These are phyloP conservation scores for Pristionchus japonicus DNA, from an alignment of 2,888 invertebrate species.

Conservation along the genomic window DNA sequence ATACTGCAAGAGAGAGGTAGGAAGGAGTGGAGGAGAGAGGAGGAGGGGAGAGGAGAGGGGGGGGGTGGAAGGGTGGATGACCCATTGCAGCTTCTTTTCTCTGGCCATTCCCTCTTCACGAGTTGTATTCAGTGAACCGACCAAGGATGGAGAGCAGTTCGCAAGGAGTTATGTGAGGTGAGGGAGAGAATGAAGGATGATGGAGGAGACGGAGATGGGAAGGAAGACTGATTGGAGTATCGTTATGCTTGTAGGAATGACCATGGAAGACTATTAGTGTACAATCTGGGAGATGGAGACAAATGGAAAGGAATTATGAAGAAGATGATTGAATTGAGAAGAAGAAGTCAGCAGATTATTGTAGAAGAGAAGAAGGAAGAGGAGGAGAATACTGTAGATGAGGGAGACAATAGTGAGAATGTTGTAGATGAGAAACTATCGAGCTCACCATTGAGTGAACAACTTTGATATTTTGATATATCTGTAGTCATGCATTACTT, in stretches of 20 bases:
- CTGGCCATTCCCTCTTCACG: background rate
- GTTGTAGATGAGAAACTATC: conserved; percentile 13
- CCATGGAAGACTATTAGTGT: conserved; percentile 10
- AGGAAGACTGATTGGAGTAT: background rate
- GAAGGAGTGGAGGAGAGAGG: no score
- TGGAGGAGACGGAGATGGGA: background rate
- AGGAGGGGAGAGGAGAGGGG: no score
- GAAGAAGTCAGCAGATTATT: background rate
- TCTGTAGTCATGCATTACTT: background rate
- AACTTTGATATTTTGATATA: background rate
- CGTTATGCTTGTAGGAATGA: background rate
- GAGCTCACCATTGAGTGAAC: background rate
- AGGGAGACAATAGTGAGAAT: conserved; percentile 38
- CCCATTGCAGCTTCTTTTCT: background rate
- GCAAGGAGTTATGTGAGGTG: conserved; percentile 26
- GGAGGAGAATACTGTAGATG: background rate
- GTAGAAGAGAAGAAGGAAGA: conserved; percentile 1
- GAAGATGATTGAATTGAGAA: background rate
- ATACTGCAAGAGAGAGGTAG: conserved; percentile 36
- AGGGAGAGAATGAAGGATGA: background rate
- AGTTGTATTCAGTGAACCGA: conserved; percentile 45
- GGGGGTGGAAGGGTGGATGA: background rate
- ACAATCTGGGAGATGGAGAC: conserved; percentile 25
- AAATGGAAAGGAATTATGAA: conserved; percentile 4
- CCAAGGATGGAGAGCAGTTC: conserved; percentile 19